Conservation (phyloP, 2,113 vertebrate genomes). For the Nesogale talazaci region DNA sequence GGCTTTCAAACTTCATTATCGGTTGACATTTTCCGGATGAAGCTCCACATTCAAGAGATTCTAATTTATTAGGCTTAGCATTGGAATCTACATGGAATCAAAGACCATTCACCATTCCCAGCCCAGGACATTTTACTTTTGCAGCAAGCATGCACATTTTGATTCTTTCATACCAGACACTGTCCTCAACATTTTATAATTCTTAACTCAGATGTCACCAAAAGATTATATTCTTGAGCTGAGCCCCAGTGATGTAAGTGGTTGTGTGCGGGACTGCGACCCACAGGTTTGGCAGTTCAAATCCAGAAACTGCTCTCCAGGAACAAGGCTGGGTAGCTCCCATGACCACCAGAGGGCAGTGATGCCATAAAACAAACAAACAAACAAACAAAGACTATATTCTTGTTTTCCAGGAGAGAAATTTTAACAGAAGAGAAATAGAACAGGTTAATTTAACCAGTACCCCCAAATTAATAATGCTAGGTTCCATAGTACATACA, state of each 20-base stretch:
- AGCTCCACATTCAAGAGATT: neutral
- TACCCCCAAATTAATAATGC: neutral
- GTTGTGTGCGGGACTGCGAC: no score
- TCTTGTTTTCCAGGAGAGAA: neutral
- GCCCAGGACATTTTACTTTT: neutral
- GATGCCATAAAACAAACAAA: no score
- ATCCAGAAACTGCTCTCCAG: no score
- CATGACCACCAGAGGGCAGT: no score
- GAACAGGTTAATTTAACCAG: neutral
- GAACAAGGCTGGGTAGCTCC: no score
- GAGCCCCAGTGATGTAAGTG: no score
- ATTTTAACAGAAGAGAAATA: neutral
- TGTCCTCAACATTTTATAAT: slow-evolving; percentile 11
- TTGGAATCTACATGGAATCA: neutral
- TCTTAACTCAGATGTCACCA: slow-evolving; percentile 9
- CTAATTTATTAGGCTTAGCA: neutral
- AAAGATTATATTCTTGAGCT: neutral
- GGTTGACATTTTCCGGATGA: slow-evolving; percentile 48
- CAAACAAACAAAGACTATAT: no score
- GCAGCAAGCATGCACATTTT: neutral
- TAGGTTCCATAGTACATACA: neutral
- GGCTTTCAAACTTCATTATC: slow-evolving; percentile 30
- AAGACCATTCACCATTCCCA: neutral
- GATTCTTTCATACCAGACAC: neutral
- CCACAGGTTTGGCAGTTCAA: no score